phyloP scores from a whole-genome alignment of 2,113 vertebrate species.

The Scomber colias region DNA sequence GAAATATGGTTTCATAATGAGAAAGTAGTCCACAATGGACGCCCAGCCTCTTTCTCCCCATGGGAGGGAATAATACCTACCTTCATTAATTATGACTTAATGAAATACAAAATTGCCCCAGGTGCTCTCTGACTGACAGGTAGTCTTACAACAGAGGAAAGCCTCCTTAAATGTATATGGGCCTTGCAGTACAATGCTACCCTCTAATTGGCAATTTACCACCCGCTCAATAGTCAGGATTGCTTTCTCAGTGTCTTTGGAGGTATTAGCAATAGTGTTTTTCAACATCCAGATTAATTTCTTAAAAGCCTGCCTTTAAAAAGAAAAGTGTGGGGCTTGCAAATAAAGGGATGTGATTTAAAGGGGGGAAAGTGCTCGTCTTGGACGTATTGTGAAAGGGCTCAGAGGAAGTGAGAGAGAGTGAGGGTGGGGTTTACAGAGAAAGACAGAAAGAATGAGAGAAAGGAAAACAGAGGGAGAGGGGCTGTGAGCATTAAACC shows the following conservation, averaged over 20 bases:
- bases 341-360: slow-evolving; percentile 74
- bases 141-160: slow-evolving; percentile 61
- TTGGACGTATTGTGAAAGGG: slow-evolving; percentile 65
- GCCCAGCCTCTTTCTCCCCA: slow-evolving; percentile 27
- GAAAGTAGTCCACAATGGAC: slow-evolving; percentile 44
- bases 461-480: slow-evolving; percentile 13
- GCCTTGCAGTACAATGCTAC: slow-evolving; percentile 62
- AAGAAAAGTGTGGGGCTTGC: slow-evolving; percentile 66
- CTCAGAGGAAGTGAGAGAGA: slow-evolving; percentile 28
- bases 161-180: slow-evolving; percentile 60
- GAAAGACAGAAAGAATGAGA: background rate
- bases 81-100: slow-evolving; percentile 81
- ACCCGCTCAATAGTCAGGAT: slow-evolving; percentile 62
- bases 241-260: slow-evolving; percentile 53
- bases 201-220: slow-evolving; percentile 80
- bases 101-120: slow-evolving; percentile 75
- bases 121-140: slow-evolving; percentile 78
- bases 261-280: slow-evolving; percentile 60
- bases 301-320: slow-evolving; percentile 62
- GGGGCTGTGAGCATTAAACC: slow-evolving; percentile 61
- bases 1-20: slow-evolving; percentile 61
- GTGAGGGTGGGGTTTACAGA: background rate
- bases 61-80: slow-evolving; percentile 59
- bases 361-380: slow-evolving; percentile 53
- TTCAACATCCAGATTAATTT: slow-evolving; percentile 73